phyloP scores from a whole-genome alignment of 2,888 invertebrate genomes.

The Hydraecia micacea region DNA sequence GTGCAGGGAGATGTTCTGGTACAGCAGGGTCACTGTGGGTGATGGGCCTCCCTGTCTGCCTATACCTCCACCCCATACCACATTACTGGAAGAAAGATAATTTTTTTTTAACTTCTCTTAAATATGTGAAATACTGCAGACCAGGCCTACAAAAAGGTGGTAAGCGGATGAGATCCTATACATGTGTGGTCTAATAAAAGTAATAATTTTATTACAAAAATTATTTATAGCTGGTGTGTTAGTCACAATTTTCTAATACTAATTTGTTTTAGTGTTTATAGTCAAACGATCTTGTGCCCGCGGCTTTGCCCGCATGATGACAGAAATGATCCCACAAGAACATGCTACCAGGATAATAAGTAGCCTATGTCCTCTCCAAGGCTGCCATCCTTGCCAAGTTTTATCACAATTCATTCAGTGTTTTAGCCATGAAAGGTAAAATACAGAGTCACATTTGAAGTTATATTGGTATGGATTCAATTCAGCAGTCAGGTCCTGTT shows the following conservation, averaged over 20 bases:
- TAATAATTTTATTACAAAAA: background rate
- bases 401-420: background rate
- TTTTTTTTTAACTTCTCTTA: background rate
- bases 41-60: conserved; percentile 76
- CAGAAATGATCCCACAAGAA: background rate
- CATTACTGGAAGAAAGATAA: conserved; percentile 76
- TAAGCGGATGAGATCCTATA: background rate
- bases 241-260: background rate
- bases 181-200: background rate
- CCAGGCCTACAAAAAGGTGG: background rate
- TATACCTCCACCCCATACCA: conserved; percentile 85
- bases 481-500: background rate
- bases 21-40: conserved; percentile 91
- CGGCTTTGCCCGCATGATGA: background rate
- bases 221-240: background rate
- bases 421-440: background rate
- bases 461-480: background rate
- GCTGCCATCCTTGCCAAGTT: background rate
- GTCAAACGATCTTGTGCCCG: background rate
- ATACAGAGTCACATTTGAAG: background rate
- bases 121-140: background rate
- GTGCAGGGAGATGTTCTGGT: conserved; percentile 94
- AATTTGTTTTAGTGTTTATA: background rate
- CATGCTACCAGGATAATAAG: too few relatives aligned
- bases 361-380: too few relatives aligned